Evolutionary conservation across 2,113 vertebrate genomes (phyloP).

Genomic region (Anoura caudifer): DNA sequence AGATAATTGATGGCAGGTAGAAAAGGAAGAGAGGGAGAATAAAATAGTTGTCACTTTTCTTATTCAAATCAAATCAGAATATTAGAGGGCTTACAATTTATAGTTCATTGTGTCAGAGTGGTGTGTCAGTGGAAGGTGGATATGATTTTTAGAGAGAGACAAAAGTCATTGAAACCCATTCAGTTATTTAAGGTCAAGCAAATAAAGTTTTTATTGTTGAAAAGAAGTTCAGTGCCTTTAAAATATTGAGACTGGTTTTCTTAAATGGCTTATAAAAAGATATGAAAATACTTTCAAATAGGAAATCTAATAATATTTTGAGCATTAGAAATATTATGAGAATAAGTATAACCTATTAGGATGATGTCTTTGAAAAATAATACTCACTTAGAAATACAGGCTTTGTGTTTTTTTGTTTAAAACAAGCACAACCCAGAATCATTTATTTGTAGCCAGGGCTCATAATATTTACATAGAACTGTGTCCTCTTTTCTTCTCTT

Average conservation of each 20-base stretch:
- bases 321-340: background rate
- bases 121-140: background rate
- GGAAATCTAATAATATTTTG: slow-evolving; percentile 15
- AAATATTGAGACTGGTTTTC: background rate
- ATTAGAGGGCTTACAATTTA: background rate
- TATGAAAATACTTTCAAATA: background rate
- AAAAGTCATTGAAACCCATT: slow-evolving; percentile 31
- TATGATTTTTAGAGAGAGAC: background rate
- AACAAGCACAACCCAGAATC: background rate
- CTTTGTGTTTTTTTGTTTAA: slow-evolving; percentile 26
- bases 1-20: background rate
- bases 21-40: background rate
- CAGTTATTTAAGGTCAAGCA: background rate
- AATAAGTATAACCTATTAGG: background rate
- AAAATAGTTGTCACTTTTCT: background rate
- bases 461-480: background rate
- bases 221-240: background rate
- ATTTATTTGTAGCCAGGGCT: background rate
- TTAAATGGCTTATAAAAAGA: background rate
- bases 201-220: background rate
- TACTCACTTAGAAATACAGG: background rate
- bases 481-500: background rate
- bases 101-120: background rate
- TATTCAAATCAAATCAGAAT: slow-evolving; percentile 1
- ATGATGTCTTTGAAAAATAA: background rate